Base-by-base conservation (phyloP, 2,888 invertebrate genomes). In the Rhamphomyia laevipes region DNA sequence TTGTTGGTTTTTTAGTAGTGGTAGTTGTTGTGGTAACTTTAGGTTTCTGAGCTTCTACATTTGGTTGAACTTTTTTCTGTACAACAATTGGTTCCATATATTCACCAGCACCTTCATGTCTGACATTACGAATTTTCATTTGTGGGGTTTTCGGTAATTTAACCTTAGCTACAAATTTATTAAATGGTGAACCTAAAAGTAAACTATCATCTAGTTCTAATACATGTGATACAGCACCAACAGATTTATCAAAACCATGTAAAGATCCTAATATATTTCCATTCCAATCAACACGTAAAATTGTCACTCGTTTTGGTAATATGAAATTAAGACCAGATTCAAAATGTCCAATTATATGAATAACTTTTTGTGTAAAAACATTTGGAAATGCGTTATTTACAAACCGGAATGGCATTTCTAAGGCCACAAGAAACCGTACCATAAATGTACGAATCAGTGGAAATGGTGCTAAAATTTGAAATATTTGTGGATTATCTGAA, bases 201-300 rank as follows among this genome's bases (percentile, higher is more conserved):
- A 87, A 66, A 57, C 76, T 74, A 56, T 79, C 77, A 46, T 79
- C 77, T 60, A 75, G 77, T 43, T 84, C 76, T 52, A 81, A 73
- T 3, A 80, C 81, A 59, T 87, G 86, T 57, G 82, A 81, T 17
- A 85, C 72, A 11, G 64, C 62, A 0, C 55, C 48, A 2, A 82
- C 59, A 18, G 75, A 73, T 35, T 71, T 72, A 59, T 84, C 80
- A 0, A 74, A 75, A 41, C 78, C 77, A 60, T 81, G 82, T 53
- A 84, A 74, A 6, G 79, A 77, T 23, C 83, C 82, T 6, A 85
- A 63, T 53, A 89, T 77, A 51, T 83, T 79, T 17, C 89, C 90
- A 57, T 76, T 74, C 74, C 79, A 80, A 60, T 85, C 80, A 1
- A 87, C 58, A 60, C 83, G 81, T 35, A 86, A 57, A 42, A 86